Percentiles rank a stretch among this genome's conserved stretches.
Conservation (phyloP, 2,113 vertebrate genomes). For the Pheucticus melanocephalus region DNA sequence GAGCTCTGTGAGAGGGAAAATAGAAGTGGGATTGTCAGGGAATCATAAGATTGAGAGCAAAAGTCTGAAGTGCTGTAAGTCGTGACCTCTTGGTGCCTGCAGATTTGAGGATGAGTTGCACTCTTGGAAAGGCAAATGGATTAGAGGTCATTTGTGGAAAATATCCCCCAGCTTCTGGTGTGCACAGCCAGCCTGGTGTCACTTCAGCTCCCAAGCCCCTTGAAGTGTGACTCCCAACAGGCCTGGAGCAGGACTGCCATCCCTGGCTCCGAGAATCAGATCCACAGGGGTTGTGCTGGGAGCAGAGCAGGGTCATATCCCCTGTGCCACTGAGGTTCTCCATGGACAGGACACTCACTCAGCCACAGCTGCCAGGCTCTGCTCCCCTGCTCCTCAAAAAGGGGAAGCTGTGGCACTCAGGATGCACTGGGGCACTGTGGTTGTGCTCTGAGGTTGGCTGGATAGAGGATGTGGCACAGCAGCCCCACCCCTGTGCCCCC, state of each 20-base stretch:
- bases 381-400: background rate
- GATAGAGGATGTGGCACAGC: background rate
- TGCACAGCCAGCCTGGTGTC: background rate
- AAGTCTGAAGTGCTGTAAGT: background rate
- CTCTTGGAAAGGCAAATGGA: background rate
- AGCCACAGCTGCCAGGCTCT: background rate
- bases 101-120: background rate
- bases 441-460: background rate
- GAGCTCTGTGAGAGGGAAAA: background rate
- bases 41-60: background rate
- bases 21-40: background rate
- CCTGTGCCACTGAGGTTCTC: fast-evolving
- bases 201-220: background rate
- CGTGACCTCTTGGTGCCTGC: background rate
- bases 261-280: background rate
- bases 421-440: background rate
- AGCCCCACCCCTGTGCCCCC: background rate
- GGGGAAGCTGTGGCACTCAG: background rate
- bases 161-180: background rate
- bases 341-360: background rate
- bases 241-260: background rate
- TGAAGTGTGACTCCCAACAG: fast-evolving
- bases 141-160: background rate
- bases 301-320: background rate
- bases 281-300: background rate